Evolutionary conservation across 2,888 invertebrate genomes (phyloP).

Genomic region (Lobophora halterata): DNA sequence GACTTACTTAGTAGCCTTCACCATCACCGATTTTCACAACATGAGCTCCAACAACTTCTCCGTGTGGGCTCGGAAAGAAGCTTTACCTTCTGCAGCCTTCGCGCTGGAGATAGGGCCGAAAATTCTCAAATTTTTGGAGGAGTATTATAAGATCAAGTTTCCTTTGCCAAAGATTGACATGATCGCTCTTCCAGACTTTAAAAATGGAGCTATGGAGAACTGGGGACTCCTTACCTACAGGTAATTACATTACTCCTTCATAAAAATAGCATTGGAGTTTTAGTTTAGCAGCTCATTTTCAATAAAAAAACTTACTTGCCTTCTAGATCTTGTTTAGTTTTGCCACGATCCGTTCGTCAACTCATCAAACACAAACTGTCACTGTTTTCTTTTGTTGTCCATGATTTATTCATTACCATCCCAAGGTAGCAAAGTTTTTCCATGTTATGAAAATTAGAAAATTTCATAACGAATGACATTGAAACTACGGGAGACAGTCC

Average conservation of each 20-base stretch:
- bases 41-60: constrained; percentile 81
- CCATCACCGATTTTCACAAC: constrained; percentile 87
- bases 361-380: too few relatives aligned
- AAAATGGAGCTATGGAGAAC: constrained; percentile 94
- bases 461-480: constrained; percentile 9
- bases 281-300: neutral
- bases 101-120: constrained; percentile 88
- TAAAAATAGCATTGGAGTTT: neutral
- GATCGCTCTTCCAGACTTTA: constrained; percentile 95
- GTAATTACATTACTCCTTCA: constrained; percentile 46
- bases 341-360: too few relatives aligned
- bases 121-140: constrained; percentile 85
- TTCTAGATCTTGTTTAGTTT: too few relatives aligned
- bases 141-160: constrained; percentile 88
- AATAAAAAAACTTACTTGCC: too few relatives aligned
- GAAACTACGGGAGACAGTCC: constrained; percentile 5
- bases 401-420: too few relatives aligned
- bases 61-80: constrained; percentile 86
- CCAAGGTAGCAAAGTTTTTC: too few relatives aligned
- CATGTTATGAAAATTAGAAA: too few relatives aligned
- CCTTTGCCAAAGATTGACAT: constrained; percentile 93
- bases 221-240: constrained; percentile 91
- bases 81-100: constrained; percentile 86
- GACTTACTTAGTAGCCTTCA: constrained; percentile 93
- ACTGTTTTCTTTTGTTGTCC: too few relatives aligned